phyloP scores from a whole-genome alignment of 1,140 invertebrate species.

The Steinernema khuongi region DNA sequence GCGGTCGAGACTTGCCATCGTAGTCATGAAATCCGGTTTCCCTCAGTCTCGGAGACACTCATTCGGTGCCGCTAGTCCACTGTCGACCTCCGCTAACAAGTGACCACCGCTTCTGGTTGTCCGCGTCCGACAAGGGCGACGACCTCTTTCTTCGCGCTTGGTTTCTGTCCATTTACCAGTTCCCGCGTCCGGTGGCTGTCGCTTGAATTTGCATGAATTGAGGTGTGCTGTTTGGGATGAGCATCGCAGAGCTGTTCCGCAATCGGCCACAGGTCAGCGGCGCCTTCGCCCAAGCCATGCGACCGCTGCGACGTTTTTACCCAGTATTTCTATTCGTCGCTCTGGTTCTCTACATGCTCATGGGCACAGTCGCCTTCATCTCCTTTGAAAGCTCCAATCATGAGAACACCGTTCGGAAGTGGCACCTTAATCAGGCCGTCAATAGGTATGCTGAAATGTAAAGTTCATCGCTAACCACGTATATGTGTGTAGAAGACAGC shows the following conservation, averaged over 20 bases:
- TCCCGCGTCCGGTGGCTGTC: neutral
- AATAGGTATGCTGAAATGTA: slow-evolving; percentile 24
- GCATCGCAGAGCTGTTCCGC: neutral
- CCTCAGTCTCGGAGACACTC: neutral
- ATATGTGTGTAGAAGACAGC: neutral
- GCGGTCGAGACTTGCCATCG: neutral
- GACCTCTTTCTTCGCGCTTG: neutral
- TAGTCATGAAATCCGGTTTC: neutral
- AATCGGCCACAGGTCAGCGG: neutral
- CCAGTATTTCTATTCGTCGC: slow-evolving; percentile 23
- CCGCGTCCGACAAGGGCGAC: too few relatives aligned
- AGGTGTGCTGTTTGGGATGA: neutral
- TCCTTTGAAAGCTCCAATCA: slow-evolving; percentile 26
- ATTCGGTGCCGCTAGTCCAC: too few relatives aligned
- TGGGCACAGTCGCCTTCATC: slow-evolving; percentile 30
- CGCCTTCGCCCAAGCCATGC: too few relatives aligned
- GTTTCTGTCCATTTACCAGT: neutral
- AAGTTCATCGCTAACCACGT: neutral
- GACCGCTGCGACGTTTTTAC: slow-evolving; percentile 16
- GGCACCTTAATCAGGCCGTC: slow-evolving; percentile 26
- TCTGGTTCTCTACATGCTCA: slow-evolving; percentile 27
- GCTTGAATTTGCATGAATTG: neutral
- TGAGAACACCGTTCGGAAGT: slow-evolving; percentile 26
- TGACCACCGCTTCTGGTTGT: too few relatives aligned
- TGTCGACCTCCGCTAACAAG: too few relatives aligned